Conservation (phyloP, 2,113 vertebrate species). For the Lagenorhynchus albirostris region DNA sequence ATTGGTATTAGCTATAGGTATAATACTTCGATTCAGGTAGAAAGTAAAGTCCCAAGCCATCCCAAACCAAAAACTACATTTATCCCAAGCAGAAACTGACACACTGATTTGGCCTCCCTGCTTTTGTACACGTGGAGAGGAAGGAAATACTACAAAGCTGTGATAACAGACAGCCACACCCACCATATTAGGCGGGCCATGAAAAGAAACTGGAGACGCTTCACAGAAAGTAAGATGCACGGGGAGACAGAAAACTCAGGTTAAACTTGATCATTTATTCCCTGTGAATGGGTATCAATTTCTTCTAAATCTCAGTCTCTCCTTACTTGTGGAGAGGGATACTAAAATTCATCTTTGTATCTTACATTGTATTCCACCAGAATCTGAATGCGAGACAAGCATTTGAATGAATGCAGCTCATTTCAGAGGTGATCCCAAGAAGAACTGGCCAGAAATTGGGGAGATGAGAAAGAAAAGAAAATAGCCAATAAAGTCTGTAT, state of each 20-base stretch:
- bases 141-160: background rate
- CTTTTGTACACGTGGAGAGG: background rate
- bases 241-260: background rate
- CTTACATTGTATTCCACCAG: background rate
- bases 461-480: background rate
- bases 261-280: background rate
- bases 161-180: background rate
- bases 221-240: background rate
- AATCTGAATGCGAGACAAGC: background rate
- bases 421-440: background rate
- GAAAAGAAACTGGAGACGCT: background rate
- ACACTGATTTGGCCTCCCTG: background rate
- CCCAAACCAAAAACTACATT: background rate
- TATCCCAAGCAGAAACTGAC: background rate
- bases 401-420: background rate
- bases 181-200: background rate
- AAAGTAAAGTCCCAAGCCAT: background rate
- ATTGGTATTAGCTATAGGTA: background rate
- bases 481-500: rapidly evolving
- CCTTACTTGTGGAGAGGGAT: background rate
- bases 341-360: background rate
- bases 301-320: background rate
- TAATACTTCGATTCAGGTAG: background rate
- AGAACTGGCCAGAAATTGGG: background rate
- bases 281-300: background rate